Evolutionary conservation across 1,140 invertebrate species (phyloP), one percentile per base, ranked within the genome.

Genomic region (Gyrodactylus salaris): DNA sequence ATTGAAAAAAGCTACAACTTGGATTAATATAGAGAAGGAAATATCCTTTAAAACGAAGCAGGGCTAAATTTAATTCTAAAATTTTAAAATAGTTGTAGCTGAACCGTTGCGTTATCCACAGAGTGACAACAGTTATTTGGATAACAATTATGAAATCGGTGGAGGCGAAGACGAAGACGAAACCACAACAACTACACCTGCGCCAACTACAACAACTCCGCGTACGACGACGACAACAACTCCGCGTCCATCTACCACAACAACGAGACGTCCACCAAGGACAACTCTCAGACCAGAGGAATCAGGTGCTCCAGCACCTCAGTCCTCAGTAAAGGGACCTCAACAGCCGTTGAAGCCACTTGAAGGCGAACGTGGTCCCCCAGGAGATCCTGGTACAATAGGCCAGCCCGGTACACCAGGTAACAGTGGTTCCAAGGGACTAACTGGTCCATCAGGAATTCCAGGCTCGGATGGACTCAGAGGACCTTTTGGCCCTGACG

Each of bases 301-400:
- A 7, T 54, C 34, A 54, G 34, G n/a, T n/a, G n/a, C n/a, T 54
- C 34, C 7, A 54, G 34, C 34, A 16, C 34, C 34, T 54, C 34
- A 7, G 7, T n/a, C 34, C 34, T 54, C 34, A 54, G 34, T 54
- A 16, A 54, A 54, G n/a, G 34, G 34, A 54, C 34, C 34, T 16
- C n/a, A 7, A 54, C 7, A 7, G 7, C 34, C 34, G 7, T n/a
- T 54, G n/a, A 7, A 7, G 7, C 34, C 34, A 16, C 7, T 54
- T 16, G n/a, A 72, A n/a, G 70, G 70, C 25, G 23, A 23, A 25
- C 20, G 20, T n/a, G 70, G 70, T 22, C 70, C 70, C 2, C 20
- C 70, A 72, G 70, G 70, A 26, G 23, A 23, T 26, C n/a, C 26
- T 72, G 70, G 70, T 25, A n/a, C 70, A 72, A 20, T n/a, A 25